These are phyloP conservation scores for Plusia festucae DNA, from an alignment of 2,888 invertebrate species.

Conservation along the genomic window DNA sequence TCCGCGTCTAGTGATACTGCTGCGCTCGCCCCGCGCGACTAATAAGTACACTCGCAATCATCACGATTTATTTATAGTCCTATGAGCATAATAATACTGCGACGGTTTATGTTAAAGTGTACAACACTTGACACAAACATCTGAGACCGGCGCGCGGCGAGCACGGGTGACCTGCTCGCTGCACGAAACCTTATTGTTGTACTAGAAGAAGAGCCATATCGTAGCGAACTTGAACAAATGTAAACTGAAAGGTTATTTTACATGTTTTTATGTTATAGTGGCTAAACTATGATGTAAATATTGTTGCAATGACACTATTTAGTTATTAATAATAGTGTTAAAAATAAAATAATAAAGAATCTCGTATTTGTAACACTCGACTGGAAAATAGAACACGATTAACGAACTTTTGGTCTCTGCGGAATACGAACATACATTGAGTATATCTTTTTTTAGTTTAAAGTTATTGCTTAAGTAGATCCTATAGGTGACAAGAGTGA, in stretches of 20 bases:
- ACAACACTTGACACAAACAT: too few relatives aligned
- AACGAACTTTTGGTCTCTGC: too few relatives aligned
- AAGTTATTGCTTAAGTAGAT: background rate
- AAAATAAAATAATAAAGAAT: background rate
- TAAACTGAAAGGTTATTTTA: background rate
- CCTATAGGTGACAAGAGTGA: background rate
- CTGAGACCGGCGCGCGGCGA: too few relatives aligned
- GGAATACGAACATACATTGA: background rate
- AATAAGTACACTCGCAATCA: too few relatives aligned
- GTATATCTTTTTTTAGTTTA: background rate
- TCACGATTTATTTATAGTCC: too few relatives aligned
- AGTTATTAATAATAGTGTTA: background rate
- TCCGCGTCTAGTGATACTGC: conserved; percentile 64
- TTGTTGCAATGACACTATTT: background rate
- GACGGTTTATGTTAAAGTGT: too few relatives aligned
- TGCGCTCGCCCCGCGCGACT: too few relatives aligned
- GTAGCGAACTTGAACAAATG: background rate
- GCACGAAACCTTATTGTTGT: background rate
- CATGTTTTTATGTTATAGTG: background rate
- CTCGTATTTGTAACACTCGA: background rate
- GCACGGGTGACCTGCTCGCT: too few relatives aligned
- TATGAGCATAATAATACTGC: too few relatives aligned
- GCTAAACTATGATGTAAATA: background rate
- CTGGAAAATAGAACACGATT: too few relatives aligned
- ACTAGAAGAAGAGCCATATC: background rate